Conservation (phyloP, 2,797 vertebrate genomes). For the Echeneis naucrates region DNA sequence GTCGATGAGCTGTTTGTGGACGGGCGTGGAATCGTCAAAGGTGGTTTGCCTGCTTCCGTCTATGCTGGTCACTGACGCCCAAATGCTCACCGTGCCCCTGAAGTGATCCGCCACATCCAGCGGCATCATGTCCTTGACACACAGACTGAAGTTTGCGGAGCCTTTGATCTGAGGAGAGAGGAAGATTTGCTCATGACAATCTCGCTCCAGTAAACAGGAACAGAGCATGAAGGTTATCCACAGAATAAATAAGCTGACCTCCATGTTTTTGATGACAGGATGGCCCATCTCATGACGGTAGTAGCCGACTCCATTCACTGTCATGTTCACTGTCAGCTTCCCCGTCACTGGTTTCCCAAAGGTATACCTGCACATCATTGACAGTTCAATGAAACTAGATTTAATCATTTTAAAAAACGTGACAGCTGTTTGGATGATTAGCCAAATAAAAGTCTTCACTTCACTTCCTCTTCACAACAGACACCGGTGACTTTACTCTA, state of each 20-base stretch:
- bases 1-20: conserved; percentile 95
- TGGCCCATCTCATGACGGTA: conserved; percentile 94
- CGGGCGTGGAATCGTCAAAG: conserved; percentile 91
- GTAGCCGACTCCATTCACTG: conserved; percentile 94
- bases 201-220: neutral
- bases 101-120: conserved; percentile 93
- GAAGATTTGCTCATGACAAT: conserved; percentile 13
- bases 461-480: too few relatives aligned
- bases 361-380: conserved; percentile 85
- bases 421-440: neutral
- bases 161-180: conserved; percentile 87
- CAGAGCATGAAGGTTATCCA: neutral
- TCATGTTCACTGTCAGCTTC: conserved; percentile 92
- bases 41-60: conserved; percentile 91
- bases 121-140: conserved; percentile 94
- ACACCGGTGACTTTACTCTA: too few relatives aligned
- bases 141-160: conserved; percentile 89
- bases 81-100: conserved; percentile 91
- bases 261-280: conserved; percentile 90
- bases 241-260: conserved; percentile 82
- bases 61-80: conserved; percentile 87
- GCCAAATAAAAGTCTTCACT: too few relatives aligned
- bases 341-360: conserved; percentile 94
- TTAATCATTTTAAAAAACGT: neutral
- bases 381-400: conserved; percentile 12